These are phyloP conservation scores for Chaenocephalus aceratus DNA, from an alignment of 2,113 vertebrate genomes.

Conservation along the genomic window DNA sequence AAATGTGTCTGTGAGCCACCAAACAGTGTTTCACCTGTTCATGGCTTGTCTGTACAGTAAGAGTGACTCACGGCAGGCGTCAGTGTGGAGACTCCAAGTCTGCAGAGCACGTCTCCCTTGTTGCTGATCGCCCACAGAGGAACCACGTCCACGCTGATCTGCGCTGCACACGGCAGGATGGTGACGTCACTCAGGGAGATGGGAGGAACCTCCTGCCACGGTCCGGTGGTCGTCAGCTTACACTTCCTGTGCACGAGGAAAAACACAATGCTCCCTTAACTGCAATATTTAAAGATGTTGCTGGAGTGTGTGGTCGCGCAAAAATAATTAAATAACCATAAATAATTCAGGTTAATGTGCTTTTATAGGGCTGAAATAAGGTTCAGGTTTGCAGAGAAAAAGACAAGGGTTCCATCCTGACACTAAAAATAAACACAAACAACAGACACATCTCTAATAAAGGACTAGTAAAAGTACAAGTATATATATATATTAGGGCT, in stretches of 20 bases:
- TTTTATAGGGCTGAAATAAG: background rate
- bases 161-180: constrained; percentile 85
- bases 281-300: background rate
- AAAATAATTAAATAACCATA: background rate
- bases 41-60: background rate
- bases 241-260: constrained; percentile 87
- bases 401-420: too few species aligned
- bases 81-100: constrained; percentile 89
- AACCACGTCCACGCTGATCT: constrained; percentile 77
- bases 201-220: constrained; percentile 95
- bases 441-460: too few species aligned
- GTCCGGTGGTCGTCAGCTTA: constrained; percentile 93
- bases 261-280: background rate
- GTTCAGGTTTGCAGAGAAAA: too few species aligned
- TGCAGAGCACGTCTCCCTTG: constrained; percentile 97
- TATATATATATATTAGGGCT: too few species aligned
- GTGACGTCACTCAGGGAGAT: constrained; percentile 91
- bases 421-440: too few species aligned
- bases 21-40: background rate
- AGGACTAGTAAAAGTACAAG: too few species aligned
- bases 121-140: constrained; percentile 95
- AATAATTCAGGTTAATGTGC: background rate
- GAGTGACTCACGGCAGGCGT: constrained; percentile 89
- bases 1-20: background rate
- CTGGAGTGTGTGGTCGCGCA: background rate